These are phyloP conservation scores for Hydractinia symbiolongicarpus DNA, from an alignment of 30 jellyfish, hydroid and myxozoan genomes.

Conservation along the genomic window DNA sequence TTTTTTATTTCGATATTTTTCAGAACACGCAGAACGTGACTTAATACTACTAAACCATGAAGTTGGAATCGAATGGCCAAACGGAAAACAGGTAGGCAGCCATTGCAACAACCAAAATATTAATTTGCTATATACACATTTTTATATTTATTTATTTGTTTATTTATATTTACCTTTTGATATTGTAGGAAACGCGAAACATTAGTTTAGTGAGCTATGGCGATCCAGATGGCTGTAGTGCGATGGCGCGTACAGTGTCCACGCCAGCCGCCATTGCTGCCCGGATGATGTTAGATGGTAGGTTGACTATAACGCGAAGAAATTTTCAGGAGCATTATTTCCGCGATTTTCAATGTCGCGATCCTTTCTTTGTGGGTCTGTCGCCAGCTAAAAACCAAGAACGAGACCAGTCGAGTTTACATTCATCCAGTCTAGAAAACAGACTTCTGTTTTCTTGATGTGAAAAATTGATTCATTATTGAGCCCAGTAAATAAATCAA, in stretches of 20 bases:
- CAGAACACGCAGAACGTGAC: slow-evolving; percentile 79
- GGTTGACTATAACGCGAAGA: not conserved
- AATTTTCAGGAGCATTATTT: not conserved
- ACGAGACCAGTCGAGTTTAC: no score
- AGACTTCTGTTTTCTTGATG: no score
- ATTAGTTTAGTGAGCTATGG: slow-evolving; percentile 94
- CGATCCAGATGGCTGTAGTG: slow-evolving; percentile 86
- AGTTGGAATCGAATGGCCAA: slow-evolving; percentile 56
- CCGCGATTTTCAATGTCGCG: not conserved
- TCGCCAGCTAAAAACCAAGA: no score
- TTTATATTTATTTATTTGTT: not conserved
- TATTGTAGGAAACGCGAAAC: slow-evolving; percentile 67
- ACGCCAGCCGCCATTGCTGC: slow-evolving; percentile 93
- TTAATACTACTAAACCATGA: slow-evolving; percentile 59
- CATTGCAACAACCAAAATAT: no score
- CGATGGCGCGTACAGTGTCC: slow-evolving; percentile 91
- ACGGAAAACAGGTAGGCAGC: slow-evolving; percentile 43
- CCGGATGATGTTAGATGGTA: slow-evolving; percentile 80
- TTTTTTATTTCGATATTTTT: not conserved
- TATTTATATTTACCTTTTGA: not conserved
- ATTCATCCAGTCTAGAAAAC: no score
- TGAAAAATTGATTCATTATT: no score
- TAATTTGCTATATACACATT: no score
- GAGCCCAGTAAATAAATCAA: no score
- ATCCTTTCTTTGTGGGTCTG: not conserved